Percentiles rank a stretch among this genome's conserved stretches.
These are phyloP conservation scores for Acanthosepion lycidas DNA, from an alignment of 2,888 invertebrate species.

Conservation along the genomic window DNA sequence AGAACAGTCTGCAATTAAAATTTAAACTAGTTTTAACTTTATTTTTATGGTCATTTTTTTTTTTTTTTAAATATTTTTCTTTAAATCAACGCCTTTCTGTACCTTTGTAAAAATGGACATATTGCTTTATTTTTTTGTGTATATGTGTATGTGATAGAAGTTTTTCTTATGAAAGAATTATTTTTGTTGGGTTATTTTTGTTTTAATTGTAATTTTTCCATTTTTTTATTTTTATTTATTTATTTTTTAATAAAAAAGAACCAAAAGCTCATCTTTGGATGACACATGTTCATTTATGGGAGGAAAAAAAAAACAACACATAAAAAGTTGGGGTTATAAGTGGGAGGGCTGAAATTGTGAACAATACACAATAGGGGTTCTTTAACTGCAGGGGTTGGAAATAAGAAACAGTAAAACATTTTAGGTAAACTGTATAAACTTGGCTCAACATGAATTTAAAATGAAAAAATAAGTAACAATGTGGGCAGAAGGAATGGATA, in stretches of 20 bases:
- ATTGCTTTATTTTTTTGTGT: background rate
- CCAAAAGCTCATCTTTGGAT: background rate
- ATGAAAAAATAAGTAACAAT: background rate
- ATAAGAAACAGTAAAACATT: background rate
- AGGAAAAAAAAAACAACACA: background rate
- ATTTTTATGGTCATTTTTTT: background rate
- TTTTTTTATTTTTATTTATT: background rate
- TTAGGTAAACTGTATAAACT: background rate
- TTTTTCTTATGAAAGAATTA: background rate
- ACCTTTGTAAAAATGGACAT: slow-evolving; percentile 33
- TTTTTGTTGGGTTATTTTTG: background rate
- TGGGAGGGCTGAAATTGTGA: background rate
- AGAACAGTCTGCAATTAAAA: slow-evolving; percentile 14
- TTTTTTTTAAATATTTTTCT: too few relatives aligned
- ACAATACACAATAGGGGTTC: background rate
- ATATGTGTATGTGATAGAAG: background rate
- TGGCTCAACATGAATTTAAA: background rate
- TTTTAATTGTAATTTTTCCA: background rate
- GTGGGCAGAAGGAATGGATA: background rate
- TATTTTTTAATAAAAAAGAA: background rate
- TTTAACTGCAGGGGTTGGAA: background rate
- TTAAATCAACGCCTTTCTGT: slow-evolving; percentile 33
- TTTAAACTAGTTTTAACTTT: slow-evolving; percentile 14
- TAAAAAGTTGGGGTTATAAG: background rate
- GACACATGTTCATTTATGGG: background rate